phyloP scores from a whole-genome alignment of 1,140 invertebrate genomes.

The Andricus grossulariae region DNA sequence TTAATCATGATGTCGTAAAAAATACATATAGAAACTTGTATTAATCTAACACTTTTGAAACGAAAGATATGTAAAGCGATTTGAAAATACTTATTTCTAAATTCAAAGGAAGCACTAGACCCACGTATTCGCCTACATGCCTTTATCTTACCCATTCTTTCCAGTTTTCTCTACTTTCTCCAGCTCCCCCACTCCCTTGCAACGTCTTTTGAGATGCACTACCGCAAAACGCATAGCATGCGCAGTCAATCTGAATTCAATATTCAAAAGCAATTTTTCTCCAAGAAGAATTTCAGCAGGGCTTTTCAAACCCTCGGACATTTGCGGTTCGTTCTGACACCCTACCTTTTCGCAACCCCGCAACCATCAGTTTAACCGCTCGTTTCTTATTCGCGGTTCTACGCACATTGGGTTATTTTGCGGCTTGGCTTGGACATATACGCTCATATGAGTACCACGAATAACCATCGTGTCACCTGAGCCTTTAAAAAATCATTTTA shows the following conservation, averaged over 20 bases:
- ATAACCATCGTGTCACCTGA: background rate
- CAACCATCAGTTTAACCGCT: slow-evolving; percentile 43
- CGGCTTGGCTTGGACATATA: slow-evolving; percentile 5
- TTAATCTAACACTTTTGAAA: too few species aligned
- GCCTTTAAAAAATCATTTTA: background rate
- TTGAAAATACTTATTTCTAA: slow-evolving; percentile 46
- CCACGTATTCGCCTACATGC: slow-evolving; percentile 40
- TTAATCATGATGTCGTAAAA: too few species aligned
- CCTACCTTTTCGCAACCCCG: slow-evolving; percentile 33
- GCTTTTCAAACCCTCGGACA: slow-evolving; percentile 61
- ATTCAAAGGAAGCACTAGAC: slow-evolving; percentile 46
- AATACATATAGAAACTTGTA: too few species aligned
- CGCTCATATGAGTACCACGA: background rate
- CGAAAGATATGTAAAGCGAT: background rate
- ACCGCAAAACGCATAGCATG: slow-evolving; percentile 55
- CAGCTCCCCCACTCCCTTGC: slow-evolving; percentile 40
- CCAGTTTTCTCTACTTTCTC: slow-evolving; percentile 36
- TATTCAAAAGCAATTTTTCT: slow-evolving; percentile 74
- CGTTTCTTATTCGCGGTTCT: slow-evolving; percentile 46
- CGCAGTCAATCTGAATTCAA: slow-evolving; percentile 68
- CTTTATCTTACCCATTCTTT: slow-evolving; percentile 50
- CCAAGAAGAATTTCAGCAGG: slow-evolving; percentile 64
- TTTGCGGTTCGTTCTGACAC: slow-evolving; percentile 46
- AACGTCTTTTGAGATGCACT: slow-evolving; percentile 65
- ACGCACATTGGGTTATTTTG: slow-evolving; percentile 27